Base-by-base conservation (phyloP, 1,140 invertebrate genomes). In the Idris sp. region DNA sequence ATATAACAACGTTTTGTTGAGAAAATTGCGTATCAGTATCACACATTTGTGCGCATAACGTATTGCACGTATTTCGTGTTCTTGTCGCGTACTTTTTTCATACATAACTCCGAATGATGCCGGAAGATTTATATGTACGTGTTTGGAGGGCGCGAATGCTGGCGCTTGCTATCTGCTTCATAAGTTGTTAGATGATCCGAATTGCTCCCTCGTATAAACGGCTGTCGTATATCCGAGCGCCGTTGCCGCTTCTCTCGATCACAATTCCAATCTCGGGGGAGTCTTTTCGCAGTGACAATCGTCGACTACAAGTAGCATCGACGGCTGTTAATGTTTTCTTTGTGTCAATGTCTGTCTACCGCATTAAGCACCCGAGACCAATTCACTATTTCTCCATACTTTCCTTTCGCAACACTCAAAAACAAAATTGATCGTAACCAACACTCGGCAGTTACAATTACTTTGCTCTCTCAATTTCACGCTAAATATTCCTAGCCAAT, bases 161-260 rank as follows among this genome's bases (percentile, higher is more conserved):
- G 4, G 36, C 15, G 16, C 41, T 33, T 30, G 43, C 49, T 84
- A 79, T 84, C 79, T 81, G 82, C 79, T 84, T 84, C 80, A 83
- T 83, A 81, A 84, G 81, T 83, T 79, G 80, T 78, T 77, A 83
- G 82, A 83, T 83, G 83, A 84, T 71, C 74, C 79, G 79, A 84
- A 83, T 77, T 74, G 79, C 76, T 80, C 77, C 48, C 79, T 44
- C 53, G 51, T 53, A 64, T 73, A 65, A 74, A 48, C 71, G 54
- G 51, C 61, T 64, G 69, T 54, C 69, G 62, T 68, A 62, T 74
- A 68, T 68, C 68, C 56, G 72, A 58, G 31, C 62, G 56, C 31
- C n/a, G n/a, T 68, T 56, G 1, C 44, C 46, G 61, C 54, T 59
- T 61, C 62, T 68, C 62, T 58, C 62, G 72, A 74, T 74, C 72